Conservation (phyloP, 2,797 vertebrate species). For the Paguma larvata region DNA sequence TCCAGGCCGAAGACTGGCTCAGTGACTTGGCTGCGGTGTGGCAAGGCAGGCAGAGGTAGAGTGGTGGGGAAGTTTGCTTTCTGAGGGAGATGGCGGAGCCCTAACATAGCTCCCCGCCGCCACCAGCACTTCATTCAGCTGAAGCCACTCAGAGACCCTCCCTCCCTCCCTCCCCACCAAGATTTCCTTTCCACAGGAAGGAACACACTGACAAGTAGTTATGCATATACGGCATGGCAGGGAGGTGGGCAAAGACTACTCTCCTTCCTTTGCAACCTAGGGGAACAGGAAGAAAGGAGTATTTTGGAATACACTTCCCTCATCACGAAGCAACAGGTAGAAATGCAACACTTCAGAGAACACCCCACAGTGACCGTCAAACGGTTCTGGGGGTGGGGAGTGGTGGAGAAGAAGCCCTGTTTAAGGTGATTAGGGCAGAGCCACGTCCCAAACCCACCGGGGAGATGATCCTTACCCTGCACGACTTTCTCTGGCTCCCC, state of each 20-base stretch:
- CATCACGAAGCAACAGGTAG: neutral
- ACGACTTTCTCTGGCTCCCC: neutral
- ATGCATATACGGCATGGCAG: no score
- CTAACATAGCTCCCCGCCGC: neutral
- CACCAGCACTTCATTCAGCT: neutral
- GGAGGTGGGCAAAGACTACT: neutral
- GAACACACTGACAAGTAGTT: neutral
- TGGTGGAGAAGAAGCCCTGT: neutral
- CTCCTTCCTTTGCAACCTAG: neutral
- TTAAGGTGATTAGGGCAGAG: neutral
- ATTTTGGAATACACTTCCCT: neutral
- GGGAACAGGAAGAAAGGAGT: neutral
- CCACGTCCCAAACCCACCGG: neutral
- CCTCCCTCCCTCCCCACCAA: neutral
- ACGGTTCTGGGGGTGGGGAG: neutral
- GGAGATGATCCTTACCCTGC: neutral
- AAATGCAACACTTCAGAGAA: constrained; percentile 30
- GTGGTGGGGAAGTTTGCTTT: neutral
- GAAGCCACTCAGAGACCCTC: neutral
- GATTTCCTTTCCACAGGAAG: neutral
- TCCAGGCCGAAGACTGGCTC: neutral
- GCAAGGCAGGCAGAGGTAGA: neutral
- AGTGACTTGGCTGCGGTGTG: no score
- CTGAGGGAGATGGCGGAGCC: neutral
- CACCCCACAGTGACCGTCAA: neutral